Percentiles rank a stretch among this genome's conserved stretches.
Conservation (phyloP, 2,888 invertebrate genomes). For the Isoperla grammatica region DNA sequence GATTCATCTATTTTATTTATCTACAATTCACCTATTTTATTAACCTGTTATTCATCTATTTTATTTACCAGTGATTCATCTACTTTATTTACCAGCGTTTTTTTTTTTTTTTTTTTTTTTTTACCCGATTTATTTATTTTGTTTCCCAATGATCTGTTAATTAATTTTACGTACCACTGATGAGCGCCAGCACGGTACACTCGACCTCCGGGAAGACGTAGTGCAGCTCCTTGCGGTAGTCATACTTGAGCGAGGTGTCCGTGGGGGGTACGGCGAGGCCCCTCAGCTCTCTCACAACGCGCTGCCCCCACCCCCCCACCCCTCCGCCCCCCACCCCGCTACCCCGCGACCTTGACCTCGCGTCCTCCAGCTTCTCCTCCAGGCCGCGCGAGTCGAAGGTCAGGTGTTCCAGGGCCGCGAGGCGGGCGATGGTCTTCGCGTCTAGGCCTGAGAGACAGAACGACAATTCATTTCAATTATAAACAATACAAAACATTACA, state of each 20-base stretch:
- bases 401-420: neutral
- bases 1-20: no score
- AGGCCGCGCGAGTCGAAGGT: neutral
- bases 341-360: neutral
- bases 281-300: neutral
- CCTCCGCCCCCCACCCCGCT: neutral
- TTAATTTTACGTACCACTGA: no score
- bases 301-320: neutral
- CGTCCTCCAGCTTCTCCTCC: neutral
- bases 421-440: neutral
- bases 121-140: no score
- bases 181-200: conserved; percentile 42
- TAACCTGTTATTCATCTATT: no score
- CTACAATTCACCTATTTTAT: no score
- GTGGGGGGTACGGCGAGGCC: neutral
- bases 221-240: conserved; percentile 7
- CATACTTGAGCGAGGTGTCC: neutral
- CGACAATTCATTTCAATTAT: no score
- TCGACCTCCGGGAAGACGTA: conserved; percentile 49
- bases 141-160: no score
- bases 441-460: no score
- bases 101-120: no score
- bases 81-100: no score
- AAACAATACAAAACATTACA: no score
- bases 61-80: no score